phyloP scores from a whole-genome alignment of 2,888 invertebrate species.

The Drosophila anomalipes region DNA sequence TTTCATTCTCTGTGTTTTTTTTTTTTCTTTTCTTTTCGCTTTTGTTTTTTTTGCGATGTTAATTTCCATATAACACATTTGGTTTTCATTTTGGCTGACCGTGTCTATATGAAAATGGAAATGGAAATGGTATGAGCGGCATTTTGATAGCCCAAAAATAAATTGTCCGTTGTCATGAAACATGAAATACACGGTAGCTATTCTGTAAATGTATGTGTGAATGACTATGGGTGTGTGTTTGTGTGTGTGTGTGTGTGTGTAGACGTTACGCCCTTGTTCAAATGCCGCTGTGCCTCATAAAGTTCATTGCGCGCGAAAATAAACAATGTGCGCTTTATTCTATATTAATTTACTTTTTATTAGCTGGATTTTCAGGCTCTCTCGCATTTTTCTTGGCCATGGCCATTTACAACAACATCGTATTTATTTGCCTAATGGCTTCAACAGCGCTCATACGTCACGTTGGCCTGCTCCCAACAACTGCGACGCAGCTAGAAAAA shows the following conservation, averaged over 20 bases:
- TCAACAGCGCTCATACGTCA: conserved; percentile 50
- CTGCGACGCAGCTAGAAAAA: conserved; percentile 22
- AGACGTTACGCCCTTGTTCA: conserved; percentile 45
- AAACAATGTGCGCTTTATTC: conserved; percentile 63
- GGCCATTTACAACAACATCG: conserved; percentile 35
- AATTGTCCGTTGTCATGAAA: conserved; percentile 62
- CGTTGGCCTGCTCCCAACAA: conserved; percentile 32
- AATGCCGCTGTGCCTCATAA: conserved; percentile 27
- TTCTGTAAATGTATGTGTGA: conserved; percentile 6
- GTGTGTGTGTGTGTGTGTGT: conserved; percentile 27
- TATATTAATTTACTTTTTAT: conserved; percentile 70
- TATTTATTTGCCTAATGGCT: conserved; percentile 16
- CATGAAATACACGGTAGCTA: conserved; percentile 32
- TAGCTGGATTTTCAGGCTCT: conserved; percentile 46
- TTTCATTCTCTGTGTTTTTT: conserved; percentile 23
- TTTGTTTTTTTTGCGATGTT: conserved; percentile 11
- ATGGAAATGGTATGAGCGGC: conserved; percentile 50
- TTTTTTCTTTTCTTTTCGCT: conserved; percentile 26
- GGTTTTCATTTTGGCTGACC: conserved; percentile 51
- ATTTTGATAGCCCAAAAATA: conserved; percentile 62
- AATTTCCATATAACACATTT: conserved; percentile 58
- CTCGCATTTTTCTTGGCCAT: conserved; percentile 52
- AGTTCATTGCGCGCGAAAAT: conserved; percentile 67
- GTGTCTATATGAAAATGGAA: conserved; percentile 38
- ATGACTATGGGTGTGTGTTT: background rate